Conservation (phyloP, 2,113 vertebrate genomes). For the Micromys minutus region DNA sequence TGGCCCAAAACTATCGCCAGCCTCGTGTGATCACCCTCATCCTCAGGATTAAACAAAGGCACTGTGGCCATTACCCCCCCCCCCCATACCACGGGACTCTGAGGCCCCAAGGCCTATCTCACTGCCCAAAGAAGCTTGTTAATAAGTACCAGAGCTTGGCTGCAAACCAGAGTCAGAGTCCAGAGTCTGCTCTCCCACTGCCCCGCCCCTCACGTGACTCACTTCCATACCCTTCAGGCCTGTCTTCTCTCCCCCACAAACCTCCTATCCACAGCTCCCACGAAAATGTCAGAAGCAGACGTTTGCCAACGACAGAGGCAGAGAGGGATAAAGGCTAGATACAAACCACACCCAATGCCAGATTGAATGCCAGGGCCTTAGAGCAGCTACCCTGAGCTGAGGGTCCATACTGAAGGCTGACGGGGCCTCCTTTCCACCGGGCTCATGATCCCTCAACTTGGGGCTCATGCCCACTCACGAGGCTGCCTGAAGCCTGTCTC, state of each 20-base stretch:
- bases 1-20: rapidly evolving
- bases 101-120: background rate
- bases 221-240: background rate
- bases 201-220: background rate
- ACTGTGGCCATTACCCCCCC: rapidly evolving
- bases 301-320: background rate
- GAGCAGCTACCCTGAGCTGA: background rate
- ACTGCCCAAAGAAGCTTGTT: background rate
- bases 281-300: no score
- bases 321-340: background rate
- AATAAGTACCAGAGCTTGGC: background rate
- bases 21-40: background rate
- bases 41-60: background rate
- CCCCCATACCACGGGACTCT: rapidly evolving
- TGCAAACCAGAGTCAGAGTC: background rate
- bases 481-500: background rate
- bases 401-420: background rate
- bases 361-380: rapidly evolving
- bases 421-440: rapidly evolving
- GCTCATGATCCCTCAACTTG: background rate
- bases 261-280: background rate
- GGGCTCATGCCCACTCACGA: background rate
- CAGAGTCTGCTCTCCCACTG: background rate
- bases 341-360: rapidly evolving
- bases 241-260: background rate